phyloP scores from a whole-genome alignment of 2,888 invertebrate genomes.

The Furcula furcula region DNA sequence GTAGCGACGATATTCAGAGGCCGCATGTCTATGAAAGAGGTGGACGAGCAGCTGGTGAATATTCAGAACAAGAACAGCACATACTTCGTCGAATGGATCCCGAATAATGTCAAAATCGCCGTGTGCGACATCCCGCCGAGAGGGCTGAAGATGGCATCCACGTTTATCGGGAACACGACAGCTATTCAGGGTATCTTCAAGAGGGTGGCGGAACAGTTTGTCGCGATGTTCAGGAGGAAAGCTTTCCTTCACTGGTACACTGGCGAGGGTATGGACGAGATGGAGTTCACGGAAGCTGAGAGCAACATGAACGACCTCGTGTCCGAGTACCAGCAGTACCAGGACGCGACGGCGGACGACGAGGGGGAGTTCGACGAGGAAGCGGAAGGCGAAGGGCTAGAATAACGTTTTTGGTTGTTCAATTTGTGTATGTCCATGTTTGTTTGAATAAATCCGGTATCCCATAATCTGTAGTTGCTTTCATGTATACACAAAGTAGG shows the following conservation, averaged over 20 bases:
- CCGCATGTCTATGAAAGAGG: slow-evolving; percentile 96
- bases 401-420: slow-evolving; percentile 43
- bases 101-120: slow-evolving; percentile 89
- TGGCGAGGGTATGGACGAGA: slow-evolving; percentile 95
- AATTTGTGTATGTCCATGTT: slow-evolving; percentile 49
- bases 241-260: slow-evolving; percentile 99
- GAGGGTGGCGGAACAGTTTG: slow-evolving; percentile 92
- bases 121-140: slow-evolving; percentile 90
- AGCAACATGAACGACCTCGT: slow-evolving; percentile 90
- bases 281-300: slow-evolving; percentile 96
- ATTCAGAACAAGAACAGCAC: slow-evolving; percentile 90
- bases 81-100: slow-evolving; percentile 92
- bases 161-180: slow-evolving; percentile 93
- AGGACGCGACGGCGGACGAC: slow-evolving; percentile 82
- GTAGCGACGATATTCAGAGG: slow-evolving; percentile 95
- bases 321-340: slow-evolving; percentile 90
- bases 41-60: slow-evolving; percentile 89
- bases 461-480: not conserved
- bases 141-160: slow-evolving; percentile 91
- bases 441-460: slow-evolving; percentile 38
- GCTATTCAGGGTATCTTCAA: slow-evolving; percentile 94
- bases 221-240: slow-evolving; percentile 96
- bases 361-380: slow-evolving; percentile 81
- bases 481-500: too few relatives aligned
- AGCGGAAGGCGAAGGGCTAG: slow-evolving; percentile 76